Conservation (phyloP, 2,888 invertebrate genomes). For the Phengaris arion region DNA sequence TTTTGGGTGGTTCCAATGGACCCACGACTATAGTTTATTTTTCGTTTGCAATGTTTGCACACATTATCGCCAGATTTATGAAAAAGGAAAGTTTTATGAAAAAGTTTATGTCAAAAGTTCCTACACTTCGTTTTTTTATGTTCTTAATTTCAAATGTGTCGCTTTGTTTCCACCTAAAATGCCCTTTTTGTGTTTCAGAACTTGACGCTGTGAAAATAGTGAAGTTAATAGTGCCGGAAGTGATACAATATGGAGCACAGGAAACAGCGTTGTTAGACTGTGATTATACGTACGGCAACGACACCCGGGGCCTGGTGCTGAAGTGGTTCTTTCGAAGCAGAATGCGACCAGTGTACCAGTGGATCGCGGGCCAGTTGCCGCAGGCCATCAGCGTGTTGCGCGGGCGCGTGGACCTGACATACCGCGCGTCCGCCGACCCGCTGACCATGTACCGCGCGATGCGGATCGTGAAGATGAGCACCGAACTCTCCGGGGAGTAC, state of each 20-base stretch:
- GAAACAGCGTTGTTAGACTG: slow-evolving; percentile 85
- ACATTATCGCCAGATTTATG: no score
- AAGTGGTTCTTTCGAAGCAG: slow-evolving; percentile 88
- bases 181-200: slow-evolving; percentile 69
- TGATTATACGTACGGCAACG: slow-evolving; percentile 82
- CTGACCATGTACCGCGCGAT: slow-evolving; percentile 86
- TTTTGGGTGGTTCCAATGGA: no score
- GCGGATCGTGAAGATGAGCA: slow-evolving; percentile 84
- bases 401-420: slow-evolving; percentile 81
- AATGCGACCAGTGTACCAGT: slow-evolving; percentile 85
- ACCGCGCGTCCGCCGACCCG: slow-evolving; percentile 82
- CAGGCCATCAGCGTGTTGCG: slow-evolving; percentile 81
- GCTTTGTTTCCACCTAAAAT: no score
- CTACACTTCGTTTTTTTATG: no score
- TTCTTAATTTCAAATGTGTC: no score
- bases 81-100: no score
- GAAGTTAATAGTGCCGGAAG: slow-evolving; percentile 81
- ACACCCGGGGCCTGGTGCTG: slow-evolving; percentile 84
- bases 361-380: slow-evolving; percentile 85
- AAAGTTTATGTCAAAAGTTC: no score
- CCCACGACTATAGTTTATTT: no score
- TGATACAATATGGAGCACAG: slow-evolving; percentile 81
- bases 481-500: slow-evolving; percentile 86
- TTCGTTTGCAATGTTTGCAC: no score
- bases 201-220: slow-evolving; percentile 80